These are phyloP conservation scores for Listrodromus nycthemerus DNA, from an alignment of 2,888 invertebrate species.

Conservation along the genomic window DNA sequence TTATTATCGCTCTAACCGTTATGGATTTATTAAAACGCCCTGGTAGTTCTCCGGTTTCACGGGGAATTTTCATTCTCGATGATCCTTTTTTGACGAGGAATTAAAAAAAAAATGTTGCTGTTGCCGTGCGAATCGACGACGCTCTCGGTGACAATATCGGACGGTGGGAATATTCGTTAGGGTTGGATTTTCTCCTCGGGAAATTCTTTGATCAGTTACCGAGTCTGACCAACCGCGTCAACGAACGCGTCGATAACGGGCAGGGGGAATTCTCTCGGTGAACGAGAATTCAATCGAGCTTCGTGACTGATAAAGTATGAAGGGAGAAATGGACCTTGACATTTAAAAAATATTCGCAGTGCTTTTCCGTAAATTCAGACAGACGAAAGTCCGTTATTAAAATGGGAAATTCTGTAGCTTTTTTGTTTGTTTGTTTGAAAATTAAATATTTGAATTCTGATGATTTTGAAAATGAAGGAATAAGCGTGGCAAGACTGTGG, in stretches of 20 bases:
- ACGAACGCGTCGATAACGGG: not conserved
- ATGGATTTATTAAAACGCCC: slow-evolving; percentile 27
- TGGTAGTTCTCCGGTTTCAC: not conserved
- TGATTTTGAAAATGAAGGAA: too few relatives aligned
- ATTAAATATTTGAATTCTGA: too few relatives aligned
- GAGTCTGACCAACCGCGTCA: not conserved
- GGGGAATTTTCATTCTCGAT: not conserved
- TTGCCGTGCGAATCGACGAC: slow-evolving; percentile 18
- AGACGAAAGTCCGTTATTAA: too few relatives aligned
- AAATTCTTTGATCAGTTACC: slow-evolving; percentile 56
- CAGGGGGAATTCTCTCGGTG: not conserved
- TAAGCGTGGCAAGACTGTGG: too few relatives aligned
- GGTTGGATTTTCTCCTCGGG: slow-evolving; percentile 47
- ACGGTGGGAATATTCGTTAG: slow-evolving; percentile 24
- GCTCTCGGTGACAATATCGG: slow-evolving; percentile 29
- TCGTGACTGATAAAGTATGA: not conserved
- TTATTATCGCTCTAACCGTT: not conserved
- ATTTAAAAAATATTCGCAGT: too few relatives aligned
- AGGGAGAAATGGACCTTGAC: not conserved
- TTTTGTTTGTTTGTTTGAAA: not conserved
- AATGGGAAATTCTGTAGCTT: too few relatives aligned
- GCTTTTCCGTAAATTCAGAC: too few relatives aligned
- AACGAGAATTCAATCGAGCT: slow-evolving; percentile 1
- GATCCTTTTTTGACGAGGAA: slow-evolving; percentile 2
- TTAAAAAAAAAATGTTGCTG: slow-evolving; percentile 28